Percentiles rank a stretch among this genome's conserved stretches.
phyloP scores from a whole-genome alignment of 2,797 vertebrate species.

The Lerista edwardsae region DNA sequence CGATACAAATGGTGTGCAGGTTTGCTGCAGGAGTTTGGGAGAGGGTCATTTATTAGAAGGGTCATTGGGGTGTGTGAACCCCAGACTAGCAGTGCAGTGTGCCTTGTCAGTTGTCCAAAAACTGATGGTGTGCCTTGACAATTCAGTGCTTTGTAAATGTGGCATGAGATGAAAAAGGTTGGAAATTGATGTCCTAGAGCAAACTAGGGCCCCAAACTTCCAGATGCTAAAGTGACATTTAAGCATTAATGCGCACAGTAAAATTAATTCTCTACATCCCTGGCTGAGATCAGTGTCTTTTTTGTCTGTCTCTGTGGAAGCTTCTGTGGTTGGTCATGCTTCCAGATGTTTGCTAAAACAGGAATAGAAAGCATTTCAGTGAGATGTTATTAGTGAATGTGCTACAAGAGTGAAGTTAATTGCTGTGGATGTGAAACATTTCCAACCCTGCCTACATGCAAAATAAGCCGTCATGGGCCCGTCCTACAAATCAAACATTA shows the following conservation, averaged over 20 bases:
- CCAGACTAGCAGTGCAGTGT: no score
- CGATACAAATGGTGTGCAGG: no score
- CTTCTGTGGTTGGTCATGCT: neutral
- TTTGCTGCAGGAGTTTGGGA: no score
- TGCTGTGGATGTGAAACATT: neutral
- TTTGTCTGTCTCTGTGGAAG: neutral
- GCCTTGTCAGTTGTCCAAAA: no score
- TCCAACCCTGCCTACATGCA: neutral
- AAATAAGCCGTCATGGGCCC: conserved; percentile 30
- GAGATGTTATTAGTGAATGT: neutral
- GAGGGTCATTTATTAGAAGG: no score
- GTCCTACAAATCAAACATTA: conserved; percentile 68
- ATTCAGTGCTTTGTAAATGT: no score
- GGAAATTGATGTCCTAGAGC: no score
- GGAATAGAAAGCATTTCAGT: conserved; percentile 1
- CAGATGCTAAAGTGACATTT: neutral
- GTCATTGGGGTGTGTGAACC: no score
- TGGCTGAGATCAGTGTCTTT: neutral
- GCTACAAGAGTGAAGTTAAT: neutral
- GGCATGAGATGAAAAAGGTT: no score
- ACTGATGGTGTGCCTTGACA: no score
- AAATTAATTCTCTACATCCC: neutral
- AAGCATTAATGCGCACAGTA: neutral
- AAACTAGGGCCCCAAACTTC: neutral
- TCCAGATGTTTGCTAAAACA: neutral